Base-by-base conservation (phyloP, 2,888 invertebrate species). In the Elaeidobius kamerunicus region DNA sequence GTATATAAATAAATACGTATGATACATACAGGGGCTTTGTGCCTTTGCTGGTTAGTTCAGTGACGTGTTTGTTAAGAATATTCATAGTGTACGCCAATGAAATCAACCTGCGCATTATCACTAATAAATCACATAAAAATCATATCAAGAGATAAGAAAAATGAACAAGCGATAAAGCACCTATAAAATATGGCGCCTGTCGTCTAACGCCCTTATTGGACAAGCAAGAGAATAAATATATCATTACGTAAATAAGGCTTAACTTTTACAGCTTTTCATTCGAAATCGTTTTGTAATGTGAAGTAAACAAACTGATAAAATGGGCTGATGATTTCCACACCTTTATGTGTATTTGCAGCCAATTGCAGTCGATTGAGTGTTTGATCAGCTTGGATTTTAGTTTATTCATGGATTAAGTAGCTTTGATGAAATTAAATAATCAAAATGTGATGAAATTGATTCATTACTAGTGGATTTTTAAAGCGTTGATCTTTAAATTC, bases 161-260 rank as follows among this genome's bases (percentile, higher is more conserved):
- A 52, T 30, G 32, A 52, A 50, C 43, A 52, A 23, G 40, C 40
- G 40, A 47, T 40, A 40, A 49, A 44, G 20, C 39, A 19, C 28
- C n/a, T 17, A 55, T 57, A 51, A 55, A 57, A 55, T 52, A 57
- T 58, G 57, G 57, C 55, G 57, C 57, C 57, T 39, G 36, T 45
- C 52, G 43, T 44, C 39, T 51, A 50, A 42, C 17, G 52, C 52
- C 56, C 52, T 53, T 56, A 56, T 56, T 56, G 56, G 56, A 36
- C n/a, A n/a, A n/a, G n/a, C n/a, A n/a, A n/a, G n/a, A 45, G 49
- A 56, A 55, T 55, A 51, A 55, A 55, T 55, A 51, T 50, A 52
- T 48, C 52, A 56, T 52, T 49, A 44, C 51, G 49, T 50, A 56
- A 56, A 56, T 56, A 56, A 56, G 38, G 52, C 56, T 52, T 52